phyloP scores from a whole-genome alignment of 2,113 vertebrate genomes.

The Oceanodroma tethys region DNA sequence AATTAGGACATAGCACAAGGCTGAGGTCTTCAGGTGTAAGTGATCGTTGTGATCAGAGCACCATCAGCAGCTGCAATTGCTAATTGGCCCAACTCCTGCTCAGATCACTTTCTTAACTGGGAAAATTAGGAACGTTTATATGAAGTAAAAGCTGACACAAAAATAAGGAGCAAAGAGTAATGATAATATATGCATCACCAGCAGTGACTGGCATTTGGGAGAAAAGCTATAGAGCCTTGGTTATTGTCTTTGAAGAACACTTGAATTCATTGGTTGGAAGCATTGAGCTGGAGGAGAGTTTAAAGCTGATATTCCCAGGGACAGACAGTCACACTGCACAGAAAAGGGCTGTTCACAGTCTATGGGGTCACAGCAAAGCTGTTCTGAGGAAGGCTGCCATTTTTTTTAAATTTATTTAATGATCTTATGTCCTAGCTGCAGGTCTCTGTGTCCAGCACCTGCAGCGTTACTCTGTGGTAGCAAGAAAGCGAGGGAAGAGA shows the following conservation, averaged over 20 bases:
- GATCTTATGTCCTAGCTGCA: background rate
- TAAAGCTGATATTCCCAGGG: background rate
- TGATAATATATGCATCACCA: accelerated
- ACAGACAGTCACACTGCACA: accelerated
- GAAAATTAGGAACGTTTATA: background rate
- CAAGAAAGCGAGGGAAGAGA: too few species aligned
- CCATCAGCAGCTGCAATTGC: background rate
- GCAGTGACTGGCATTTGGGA: background rate
- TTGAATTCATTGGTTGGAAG: background rate
- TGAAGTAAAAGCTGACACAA: background rate
- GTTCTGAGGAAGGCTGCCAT: background rate
- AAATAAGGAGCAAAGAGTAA: background rate
- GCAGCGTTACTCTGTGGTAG: background rate
- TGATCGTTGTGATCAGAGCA: accelerated
- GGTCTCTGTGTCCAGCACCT: background rate
- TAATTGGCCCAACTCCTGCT: background rate
- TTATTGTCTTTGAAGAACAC: background rate
- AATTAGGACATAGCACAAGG: background rate
- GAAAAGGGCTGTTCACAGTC: background rate
- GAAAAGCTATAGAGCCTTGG: background rate
- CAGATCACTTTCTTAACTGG: background rate
- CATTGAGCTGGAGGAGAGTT: background rate
- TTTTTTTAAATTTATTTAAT: background rate
- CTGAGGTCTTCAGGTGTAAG: background rate
- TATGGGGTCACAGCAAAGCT: background rate